phyloP scores from a whole-genome alignment of 2,797 vertebrate species.

The Apodemus agrarius region DNA sequence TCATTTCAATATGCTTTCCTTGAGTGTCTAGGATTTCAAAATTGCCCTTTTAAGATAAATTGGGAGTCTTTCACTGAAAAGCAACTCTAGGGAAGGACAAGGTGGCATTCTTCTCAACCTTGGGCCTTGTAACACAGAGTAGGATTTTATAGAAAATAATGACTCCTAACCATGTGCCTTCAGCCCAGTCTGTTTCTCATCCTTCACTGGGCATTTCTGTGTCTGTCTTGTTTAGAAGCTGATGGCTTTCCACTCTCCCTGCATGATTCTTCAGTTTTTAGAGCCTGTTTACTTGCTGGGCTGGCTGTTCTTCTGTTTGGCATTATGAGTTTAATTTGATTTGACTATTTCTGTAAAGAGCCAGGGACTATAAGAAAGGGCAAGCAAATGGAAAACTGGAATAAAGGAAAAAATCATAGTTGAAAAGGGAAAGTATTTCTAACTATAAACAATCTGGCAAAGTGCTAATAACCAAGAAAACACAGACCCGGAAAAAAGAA shows the following conservation, averaged over 20 bases:
- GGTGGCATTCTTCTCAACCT: not conserved
- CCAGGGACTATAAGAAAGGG: conserved; percentile 34
- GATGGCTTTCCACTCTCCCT: not conserved
- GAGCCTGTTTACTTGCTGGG: conserved; percentile 68
- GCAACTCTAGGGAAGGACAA: not conserved
- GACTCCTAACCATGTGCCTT: not conserved
- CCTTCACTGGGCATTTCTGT: not conserved
- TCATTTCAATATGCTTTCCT: not conserved
- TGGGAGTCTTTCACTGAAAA: conserved; percentile 34
- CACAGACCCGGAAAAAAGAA: conserved; percentile 30
- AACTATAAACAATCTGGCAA: not conserved
- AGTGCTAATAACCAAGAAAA: conserved; percentile 4
- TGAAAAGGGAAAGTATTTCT: conserved; percentile 36
- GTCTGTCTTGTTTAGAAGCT: conserved; percentile 40
- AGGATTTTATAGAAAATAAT: not conserved
- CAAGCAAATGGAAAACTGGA: conserved; percentile 59
- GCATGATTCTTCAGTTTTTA: conserved; percentile 19
- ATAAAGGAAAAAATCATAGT: not conserved
- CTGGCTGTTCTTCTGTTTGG: conserved; percentile 66
- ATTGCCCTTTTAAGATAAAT: conserved; percentile 42
- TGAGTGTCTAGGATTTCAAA: conserved; percentile 25
- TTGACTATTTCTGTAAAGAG: conserved; percentile 57
- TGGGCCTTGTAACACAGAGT: not conserved
- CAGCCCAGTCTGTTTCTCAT: not conserved
- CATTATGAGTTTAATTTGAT: conserved; percentile 75